Evolutionary conservation across 2,113 vertebrate genomes (phyloP), one percentile per base, ranked within the genome.

Genomic region (Cepphus grylle): DNA sequence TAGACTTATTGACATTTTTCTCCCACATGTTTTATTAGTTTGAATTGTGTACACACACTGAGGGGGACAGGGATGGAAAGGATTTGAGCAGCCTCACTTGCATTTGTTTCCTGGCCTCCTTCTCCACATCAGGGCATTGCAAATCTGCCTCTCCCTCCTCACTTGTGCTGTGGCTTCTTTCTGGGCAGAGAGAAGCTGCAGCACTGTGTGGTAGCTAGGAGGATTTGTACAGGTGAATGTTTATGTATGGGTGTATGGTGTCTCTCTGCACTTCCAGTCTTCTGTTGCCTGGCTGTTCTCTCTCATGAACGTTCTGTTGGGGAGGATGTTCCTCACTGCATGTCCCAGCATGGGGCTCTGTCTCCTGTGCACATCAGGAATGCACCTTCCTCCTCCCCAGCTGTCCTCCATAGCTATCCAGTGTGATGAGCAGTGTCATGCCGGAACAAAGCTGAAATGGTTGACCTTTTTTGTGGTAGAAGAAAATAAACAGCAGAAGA

Each of bases 261-360:
- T 52, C 8, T 84, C 8, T 81, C 23, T 94, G 49, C 38, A 12
- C 9, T 83, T 43, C 23, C 34, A 42, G 19, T 50, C 36, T 0
- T 5, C 32, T 72, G 15, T 36, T 2, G 4, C 22, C 58, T 89
- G n/a, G 10, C 27, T 63, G n/a, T 45, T 87, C 13, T 43, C 8
- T 92, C 29, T 52, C 0, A 0, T 61, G n/a, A 59, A 3, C 13
- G 4, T 47, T 8, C 29, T 6, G 8, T 3, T 0, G 4, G 26
- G 47, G 36, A 84, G 20, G 17, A 8, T 72, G 19, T 55, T 93
- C 17, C 34, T 58, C 1, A 3, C 2, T 23, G 23, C 12, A 2
- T 59, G 20, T 47, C 26, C 52, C 43, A 80, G 62, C 20, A 9
- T 32, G 49, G 30, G 18, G 22, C 22, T 88, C 26, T 1, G 4